Base-by-base conservation (phyloP, 2,113 vertebrate species). In the Carettochelys insculpta region DNA sequence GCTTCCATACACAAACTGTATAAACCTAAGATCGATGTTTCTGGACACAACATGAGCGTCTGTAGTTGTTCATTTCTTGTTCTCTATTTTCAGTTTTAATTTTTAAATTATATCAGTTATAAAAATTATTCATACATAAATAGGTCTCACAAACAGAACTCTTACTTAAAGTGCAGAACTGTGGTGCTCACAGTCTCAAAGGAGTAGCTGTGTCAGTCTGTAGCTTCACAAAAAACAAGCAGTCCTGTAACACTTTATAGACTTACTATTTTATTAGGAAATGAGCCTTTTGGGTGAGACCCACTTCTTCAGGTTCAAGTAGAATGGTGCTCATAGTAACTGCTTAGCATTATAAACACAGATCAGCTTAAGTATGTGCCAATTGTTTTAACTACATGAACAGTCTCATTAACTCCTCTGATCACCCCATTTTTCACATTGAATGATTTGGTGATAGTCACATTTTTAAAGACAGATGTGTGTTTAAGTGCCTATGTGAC, bases 361-460 rank as follows among this genome's bases (percentile, higher is more conserved):
- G 58, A 19, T 61, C 56, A 61, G 31, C 31, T 58, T 58, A 65
- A n/a, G 19, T n/a, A 20, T 65, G 34, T n/a, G 34, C 34, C 34
- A 20, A 19, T 38, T 71, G 53, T 76, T 92, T 90, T 90, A 1
- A 1, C 10, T 65, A n/a, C 50, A 45, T 2, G 11, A 11, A 5
- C 43, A 53, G 14, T 76, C 38, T 20, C 3, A 11, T 14, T 51
- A 13, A 54, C 85, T 47, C 78, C 29, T 29, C 2, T 31, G 0
- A 19, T 54, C 5, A 3, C 19, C 6, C 11, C 16, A 22, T 24
- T 58, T 90, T 88, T 77, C 54, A 41, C 47, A 53, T 34, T 20
- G 1, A 4, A 0, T 2, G 45, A 0, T 77, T 84, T 52, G 3
- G 24, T 31, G 45, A 48, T 27, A 80, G 43, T 65, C 34, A 65